Base-by-base conservation (phyloP, 2,113 vertebrate species). In the Mastomys natalensis region DNA sequence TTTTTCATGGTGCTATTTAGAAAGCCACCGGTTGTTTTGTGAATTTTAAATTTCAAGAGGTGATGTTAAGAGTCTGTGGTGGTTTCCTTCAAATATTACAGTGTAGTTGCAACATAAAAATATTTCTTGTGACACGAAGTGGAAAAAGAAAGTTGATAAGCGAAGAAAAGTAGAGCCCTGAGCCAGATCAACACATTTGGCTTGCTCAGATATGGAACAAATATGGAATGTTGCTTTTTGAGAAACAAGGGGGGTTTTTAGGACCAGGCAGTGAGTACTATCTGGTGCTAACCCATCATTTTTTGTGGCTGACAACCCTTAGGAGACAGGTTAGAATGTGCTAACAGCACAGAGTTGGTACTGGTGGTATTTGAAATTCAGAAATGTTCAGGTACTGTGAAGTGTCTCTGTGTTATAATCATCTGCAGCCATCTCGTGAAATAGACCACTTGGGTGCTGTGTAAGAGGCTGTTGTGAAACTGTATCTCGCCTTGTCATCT, bases 211-310 rank as follows among this genome's bases (percentile, higher is more conserved):
- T 97, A 98, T 93, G 86, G 84, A 96, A 21, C 26, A 0, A 0
- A 94, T 58, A 95, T 0, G 93, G 85, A 92, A 93, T 7, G 86
- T 88, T 95, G 89, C 84, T 98, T 40, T 95, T 77, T 97, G 60
- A 95, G 97, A 68, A 97, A 37, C 22, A 87, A 96, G 96, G 96
- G 95, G 97, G 96, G 97, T 93, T 93, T 64, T 77, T 45, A 51
- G 13, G 82, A 97, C 93, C 94, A 96, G 97, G 90, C 97, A 96
- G 97, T 13, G 88, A 94, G 96, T 80, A 43, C 93, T 31, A 96
- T 94, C 91, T 82, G 74, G 95, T 96, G 55, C 31, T 76, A 96
- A 96, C 95, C 98, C 98, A 96, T 97, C 98, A 97, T 98, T 98
- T 98, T 97, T 98, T 97, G 97, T 98, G 97, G 78, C 26, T 97